phyloP scores from a whole-genome alignment of 1,140 invertebrate species.

The Rhyacophila brunnea region DNA sequence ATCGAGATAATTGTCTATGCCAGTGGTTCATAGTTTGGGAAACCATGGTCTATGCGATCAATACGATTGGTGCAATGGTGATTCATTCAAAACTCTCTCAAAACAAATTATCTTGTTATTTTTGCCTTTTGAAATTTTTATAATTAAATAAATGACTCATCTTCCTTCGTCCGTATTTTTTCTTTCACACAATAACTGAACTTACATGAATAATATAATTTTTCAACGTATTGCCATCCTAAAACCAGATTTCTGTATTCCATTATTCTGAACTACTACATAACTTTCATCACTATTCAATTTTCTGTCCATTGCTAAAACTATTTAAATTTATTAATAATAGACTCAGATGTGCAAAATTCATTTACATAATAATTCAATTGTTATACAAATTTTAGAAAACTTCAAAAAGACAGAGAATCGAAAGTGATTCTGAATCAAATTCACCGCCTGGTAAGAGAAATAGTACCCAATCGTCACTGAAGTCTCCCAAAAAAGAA shows the following conservation, averaged over 20 bases:
- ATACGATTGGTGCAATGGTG: too few relatives aligned
- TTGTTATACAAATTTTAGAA: slow-evolving; percentile 16
- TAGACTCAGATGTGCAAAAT: not conserved
- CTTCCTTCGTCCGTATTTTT: too few relatives aligned
- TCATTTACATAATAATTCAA: not conserved
- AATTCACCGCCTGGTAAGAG: slow-evolving; percentile 29
- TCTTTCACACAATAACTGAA: too few relatives aligned
- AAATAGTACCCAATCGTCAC: slow-evolving; percentile 13
- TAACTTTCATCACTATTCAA: not conserved
- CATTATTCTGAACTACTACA: not conserved
- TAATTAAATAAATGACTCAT: too few relatives aligned
- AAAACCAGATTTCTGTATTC: not conserved
- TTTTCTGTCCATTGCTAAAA: not conserved
- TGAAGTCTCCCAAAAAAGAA: not conserved
- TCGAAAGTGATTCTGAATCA: slow-evolving; percentile 27
- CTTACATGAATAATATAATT: too few relatives aligned
- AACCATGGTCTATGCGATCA: too few relatives aligned
- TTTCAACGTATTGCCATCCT: not conserved
- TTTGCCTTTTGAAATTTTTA: too few relatives aligned
- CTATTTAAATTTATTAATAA: not conserved
- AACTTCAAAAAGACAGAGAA: slow-evolving; percentile 21
- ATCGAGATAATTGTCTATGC: too few relatives aligned
- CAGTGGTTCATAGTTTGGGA: too few relatives aligned
- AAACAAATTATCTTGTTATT: too few relatives aligned
- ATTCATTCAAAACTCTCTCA: too few relatives aligned